A percentile compares a stretch with the other conserved stretches of the same genome.
Evolutionary conservation across 1,140 invertebrate species (phyloP).

Genomic region (Ostrea denselamellosa): DNA sequence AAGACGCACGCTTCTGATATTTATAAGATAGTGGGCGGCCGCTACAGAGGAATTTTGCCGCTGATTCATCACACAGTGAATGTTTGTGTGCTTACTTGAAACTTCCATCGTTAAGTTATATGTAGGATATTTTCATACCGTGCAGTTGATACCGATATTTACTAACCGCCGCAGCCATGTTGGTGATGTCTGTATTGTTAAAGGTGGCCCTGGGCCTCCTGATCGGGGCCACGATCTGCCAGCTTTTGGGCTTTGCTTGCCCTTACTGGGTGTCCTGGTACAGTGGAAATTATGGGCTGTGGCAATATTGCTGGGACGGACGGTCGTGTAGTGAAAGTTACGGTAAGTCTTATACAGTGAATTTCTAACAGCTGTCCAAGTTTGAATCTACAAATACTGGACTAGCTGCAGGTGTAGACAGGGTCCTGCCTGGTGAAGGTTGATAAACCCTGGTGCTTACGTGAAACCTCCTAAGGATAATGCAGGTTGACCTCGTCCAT

Average conservation of each 20-base stretch:
- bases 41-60: background rate
- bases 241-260: conserved; percentile 36
- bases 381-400: no score
- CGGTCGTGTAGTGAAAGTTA: background rate
- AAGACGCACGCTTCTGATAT: background rate
- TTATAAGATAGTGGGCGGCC: background rate
- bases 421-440: no score
- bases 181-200: conserved; percentile 41
- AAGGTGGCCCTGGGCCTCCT: conserved; percentile 44
- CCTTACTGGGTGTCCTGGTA: conserved; percentile 45
- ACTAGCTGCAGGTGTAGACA: no score
- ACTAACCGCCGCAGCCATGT: conserved; percentile 9
- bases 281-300: background rate
- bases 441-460: no score
- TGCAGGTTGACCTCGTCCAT: no score
- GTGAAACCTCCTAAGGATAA: no score
- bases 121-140: background rate
- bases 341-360: background rate
- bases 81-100: background rate
- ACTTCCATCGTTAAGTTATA: background rate
- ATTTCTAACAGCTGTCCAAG: no score
- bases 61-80: conserved; percentile 13
- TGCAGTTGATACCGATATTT: background rate
- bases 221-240: conserved; percentile 31
- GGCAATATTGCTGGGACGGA: background rate